phyloP scores from a whole-genome alignment of 2,113 vertebrate species.

The Nothoprocta perdicaria region DNA sequence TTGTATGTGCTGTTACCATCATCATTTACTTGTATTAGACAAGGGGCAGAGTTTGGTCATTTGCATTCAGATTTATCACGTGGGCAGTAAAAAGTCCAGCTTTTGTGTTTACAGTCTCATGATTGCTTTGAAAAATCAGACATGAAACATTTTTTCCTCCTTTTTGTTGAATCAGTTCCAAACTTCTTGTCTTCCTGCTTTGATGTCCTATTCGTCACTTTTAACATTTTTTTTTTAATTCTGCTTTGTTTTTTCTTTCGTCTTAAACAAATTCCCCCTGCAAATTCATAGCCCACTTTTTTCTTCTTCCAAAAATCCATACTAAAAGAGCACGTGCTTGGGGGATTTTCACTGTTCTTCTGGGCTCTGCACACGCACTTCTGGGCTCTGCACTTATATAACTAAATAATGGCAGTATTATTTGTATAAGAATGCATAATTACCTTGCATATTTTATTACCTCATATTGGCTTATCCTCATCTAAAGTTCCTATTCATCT shows the following conservation, averaged over 20 bases:
- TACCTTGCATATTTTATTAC: not conserved
- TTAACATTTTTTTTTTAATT: conserved; percentile 46
- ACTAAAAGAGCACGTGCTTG: conserved; percentile 6
- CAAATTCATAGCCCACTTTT: conserved; percentile 50
- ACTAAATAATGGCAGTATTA: conserved; percentile 3
- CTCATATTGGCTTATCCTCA: not conserved
- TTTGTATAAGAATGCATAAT: conserved; percentile 1
- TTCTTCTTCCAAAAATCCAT: conserved; percentile 47
- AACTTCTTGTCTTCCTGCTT: conserved; percentile 29
- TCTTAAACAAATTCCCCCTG: conserved; percentile 42
- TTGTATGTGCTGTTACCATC: not conserved
- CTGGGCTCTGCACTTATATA: not conserved
- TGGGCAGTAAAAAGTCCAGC: not conserved
- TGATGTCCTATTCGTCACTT: conserved; percentile 53
- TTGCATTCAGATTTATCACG: conserved; percentile 14
- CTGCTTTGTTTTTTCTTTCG: conserved; percentile 60
- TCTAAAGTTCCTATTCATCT: conserved; percentile 28
- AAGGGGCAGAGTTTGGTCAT: not conserved
- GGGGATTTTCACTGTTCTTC: not conserved
- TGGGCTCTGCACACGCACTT: not conserved
- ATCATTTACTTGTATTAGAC: fast-evolving
- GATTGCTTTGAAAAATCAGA: not conserved
- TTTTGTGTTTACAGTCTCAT: not conserved
- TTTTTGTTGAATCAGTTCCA: conserved; percentile 40
- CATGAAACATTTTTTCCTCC: conserved; percentile 36